phyloP scores from a whole-genome alignment of 2,113 vertebrate genomes.

The Microcebus ravelobensis region DNA sequence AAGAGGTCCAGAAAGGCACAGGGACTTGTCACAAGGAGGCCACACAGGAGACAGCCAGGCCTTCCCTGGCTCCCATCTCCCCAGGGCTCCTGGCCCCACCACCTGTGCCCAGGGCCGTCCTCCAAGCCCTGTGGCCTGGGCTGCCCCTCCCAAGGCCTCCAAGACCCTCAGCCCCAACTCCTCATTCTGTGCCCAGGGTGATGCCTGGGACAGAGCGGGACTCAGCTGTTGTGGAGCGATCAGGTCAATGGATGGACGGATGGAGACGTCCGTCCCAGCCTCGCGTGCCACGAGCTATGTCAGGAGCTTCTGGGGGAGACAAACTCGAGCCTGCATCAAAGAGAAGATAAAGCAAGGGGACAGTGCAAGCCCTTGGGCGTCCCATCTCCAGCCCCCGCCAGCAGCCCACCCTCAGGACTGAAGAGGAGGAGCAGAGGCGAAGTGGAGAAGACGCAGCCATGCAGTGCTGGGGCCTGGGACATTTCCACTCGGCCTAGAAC shows the following conservation, averaged over 20 bases:
- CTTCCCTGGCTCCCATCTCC: not conserved
- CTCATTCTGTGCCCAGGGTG: not conserved
- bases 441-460: not conserved
- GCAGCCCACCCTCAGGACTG: not conserved
- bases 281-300: slow-evolving; percentile 38
- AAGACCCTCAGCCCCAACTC: not conserved
- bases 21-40: not conserved
- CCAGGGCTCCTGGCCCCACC: too few species aligned
- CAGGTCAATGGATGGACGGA: too few species aligned
- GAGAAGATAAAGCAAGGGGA: not conserved
- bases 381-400: not conserved
- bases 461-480: not conserved
- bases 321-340: not conserved
- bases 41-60: not conserved
- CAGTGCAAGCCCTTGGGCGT: not conserved
- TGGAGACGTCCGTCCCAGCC: not conserved
- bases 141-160: not conserved
- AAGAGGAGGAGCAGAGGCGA: not conserved
- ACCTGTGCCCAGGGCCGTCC: not conserved
- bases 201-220: not conserved
- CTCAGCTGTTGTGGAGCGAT: not conserved
- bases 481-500: not conserved
- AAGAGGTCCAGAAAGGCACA: not conserved
- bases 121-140: not conserved
- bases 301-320: slow-evolving; percentile 51